Evolutionary conservation across 2,113 vertebrate genomes (phyloP), one percentile per base, ranked within the genome.

Genomic region (Apistogramma diplotaenia): DNA sequence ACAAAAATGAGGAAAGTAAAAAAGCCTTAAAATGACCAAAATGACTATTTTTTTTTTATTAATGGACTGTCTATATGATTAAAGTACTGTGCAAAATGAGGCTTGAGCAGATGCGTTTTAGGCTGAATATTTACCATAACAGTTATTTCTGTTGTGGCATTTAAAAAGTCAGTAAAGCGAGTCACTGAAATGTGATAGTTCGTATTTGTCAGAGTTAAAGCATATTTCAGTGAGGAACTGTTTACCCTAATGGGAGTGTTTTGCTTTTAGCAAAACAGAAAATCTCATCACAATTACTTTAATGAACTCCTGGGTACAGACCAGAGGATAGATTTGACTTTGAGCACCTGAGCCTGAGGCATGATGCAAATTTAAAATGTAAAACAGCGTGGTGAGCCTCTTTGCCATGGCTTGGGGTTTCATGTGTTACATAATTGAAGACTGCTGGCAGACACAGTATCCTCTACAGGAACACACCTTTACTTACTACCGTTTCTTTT

Each of bases 361-460:
- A 53, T 11, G 55, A 51, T 10, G 8, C 61, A 70, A 78, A 87
- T 82, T 16, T 25, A 23, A 7, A 61, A 62, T 25, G 43, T 59
- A 84, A 79, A 70, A 78, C 18, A 23, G 25, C 19, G 8, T 40
- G 18, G 2, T 23, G 15, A 19, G 25, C n/a, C 8, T 80, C 46
- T 70, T 29, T 31, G 33, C 8, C 15, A 25, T 27, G 33, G 37
- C 60, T 55, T 2, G 2, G 27, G 40, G 70, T 59, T 87, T n/a
- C 40, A 51, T 46, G 60, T 80, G 25, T 85, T 84, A 78, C 31
- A 54, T 88, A 89, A 83, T 8, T 56, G 18, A 76, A 81, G 53
- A 67, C 51, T 75, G 51, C 58, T 79, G 49, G 80, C 72, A 76
- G 61, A 72, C 76, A 81, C 4, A 4, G 3, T 82, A 55, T 67